Conservation (phyloP, 2,113 vertebrate genomes). For the Thamnaconus septentrionalis region DNA sequence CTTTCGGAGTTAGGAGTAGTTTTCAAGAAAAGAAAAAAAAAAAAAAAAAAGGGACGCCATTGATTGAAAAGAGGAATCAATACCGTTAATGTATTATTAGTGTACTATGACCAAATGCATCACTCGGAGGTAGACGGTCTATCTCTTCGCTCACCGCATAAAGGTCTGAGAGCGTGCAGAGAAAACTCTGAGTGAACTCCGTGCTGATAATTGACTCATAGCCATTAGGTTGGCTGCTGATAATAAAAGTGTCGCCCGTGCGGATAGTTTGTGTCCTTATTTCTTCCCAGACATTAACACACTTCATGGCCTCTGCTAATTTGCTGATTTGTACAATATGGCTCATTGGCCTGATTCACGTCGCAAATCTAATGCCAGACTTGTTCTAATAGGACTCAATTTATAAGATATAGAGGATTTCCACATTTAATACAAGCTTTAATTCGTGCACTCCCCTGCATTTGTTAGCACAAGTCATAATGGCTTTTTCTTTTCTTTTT, state of each 20-base stretch:
- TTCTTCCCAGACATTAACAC: slow-evolving; percentile 79
- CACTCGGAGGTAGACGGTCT: slow-evolving; percentile 62
- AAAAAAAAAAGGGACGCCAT: slow-evolving; percentile 58
- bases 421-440: slow-evolving; percentile 74
- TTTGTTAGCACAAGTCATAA: slow-evolving; percentile 76
- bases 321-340: slow-evolving; percentile 83
- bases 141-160: slow-evolving; percentile 64
- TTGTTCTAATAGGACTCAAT: slow-evolving; percentile 77
- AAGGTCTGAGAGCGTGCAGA: slow-evolving; percentile 60
- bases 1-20: slow-evolving; percentile 41
- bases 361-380: slow-evolving; percentile 75
- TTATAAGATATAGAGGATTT: slow-evolving; percentile 73
- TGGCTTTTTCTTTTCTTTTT: slow-evolving; percentile 52
- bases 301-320: slow-evolving; percentile 81
- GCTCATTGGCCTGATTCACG: slow-evolving; percentile 81
- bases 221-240: slow-evolving; percentile 75
- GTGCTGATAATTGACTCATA: slow-evolving; percentile 77
- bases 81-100: slow-evolving; percentile 76
- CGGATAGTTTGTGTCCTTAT: slow-evolving; percentile 77
- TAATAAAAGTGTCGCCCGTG: slow-evolving; percentile 78
- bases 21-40: slow-evolving; percentile 60
- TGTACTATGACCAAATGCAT: slow-evolving; percentile 75
- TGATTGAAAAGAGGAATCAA: slow-evolving; percentile 71
- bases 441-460: slow-evolving; percentile 66
- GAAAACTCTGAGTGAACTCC: slow-evolving; percentile 79